Base-by-base conservation (phyloP, 2,888 invertebrate genomes). In the Hirtodrosophila duncani region DNA sequence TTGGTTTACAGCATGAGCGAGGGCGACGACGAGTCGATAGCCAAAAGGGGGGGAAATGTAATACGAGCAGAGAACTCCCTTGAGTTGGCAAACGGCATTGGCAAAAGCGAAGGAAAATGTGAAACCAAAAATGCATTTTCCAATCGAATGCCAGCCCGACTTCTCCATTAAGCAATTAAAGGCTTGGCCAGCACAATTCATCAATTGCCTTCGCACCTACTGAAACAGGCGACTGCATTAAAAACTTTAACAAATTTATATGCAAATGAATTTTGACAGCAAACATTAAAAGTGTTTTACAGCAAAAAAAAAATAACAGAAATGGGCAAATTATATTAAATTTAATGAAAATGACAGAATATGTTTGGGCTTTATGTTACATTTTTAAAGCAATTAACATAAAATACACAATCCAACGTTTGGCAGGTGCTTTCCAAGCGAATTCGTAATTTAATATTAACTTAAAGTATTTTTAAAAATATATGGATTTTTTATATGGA, bases 131-230 rank as follows among this genome's bases (percentile, higher is more conserved):
- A 43, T 43, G 24, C 49, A 55, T 61, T 50, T 41, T 24, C 20
- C 56, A 18, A 14, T 41, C 21, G 37, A 66, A 74, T 51, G 52
- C 63, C 60, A 61, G n/a, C n/a, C 68, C 55, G 62, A 63, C 52
- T 57, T 29, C 45, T 46, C 79, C 79, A 79, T 71, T 75, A 71
- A 70, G 52, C 67, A 63, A 78, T 63, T 74, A 75, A 74, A 53
- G 51, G 41, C 60, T 23, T 27, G 21, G 29, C 37, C 67, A 17
- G 43, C 24, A 43, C 39, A 60, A 78, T 67, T 52, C 75, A 75
- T 71, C 67, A 79, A 79, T 75, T 69, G 49, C 68, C 59, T 74
- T 72, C 53, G 42, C 79, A 74, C n/a, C n/a, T n/a, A n/a, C n/a
- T n/a, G n/a, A n/a, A n/a, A n/a, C n/a, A n/a, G n/a, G n/a, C n/a